Evolutionary conservation across 1,140 invertebrate genomes (phyloP).

Genomic region (Drosophila cardini): DNA sequence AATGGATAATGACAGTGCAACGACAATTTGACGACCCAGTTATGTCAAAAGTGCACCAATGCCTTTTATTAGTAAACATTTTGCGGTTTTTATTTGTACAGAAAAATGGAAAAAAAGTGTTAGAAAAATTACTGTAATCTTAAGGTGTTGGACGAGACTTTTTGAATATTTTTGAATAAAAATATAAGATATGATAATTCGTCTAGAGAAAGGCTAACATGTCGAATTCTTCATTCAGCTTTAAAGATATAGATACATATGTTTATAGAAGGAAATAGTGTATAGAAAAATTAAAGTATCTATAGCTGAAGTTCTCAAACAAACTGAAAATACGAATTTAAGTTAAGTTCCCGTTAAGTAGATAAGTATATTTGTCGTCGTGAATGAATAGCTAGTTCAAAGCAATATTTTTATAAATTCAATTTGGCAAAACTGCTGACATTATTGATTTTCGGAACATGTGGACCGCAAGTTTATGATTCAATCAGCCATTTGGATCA

Average conservation of each 20-base stretch:
- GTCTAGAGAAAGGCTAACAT: no score
- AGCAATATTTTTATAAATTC: slow-evolving; percentile 18
- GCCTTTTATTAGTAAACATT: neutral
- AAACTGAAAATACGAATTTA: neutral
- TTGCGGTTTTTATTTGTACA: neutral
- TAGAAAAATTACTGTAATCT: neutral
- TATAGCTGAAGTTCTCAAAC: neutral
- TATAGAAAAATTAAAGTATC: neutral
- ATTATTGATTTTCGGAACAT: slow-evolving; percentile 13
- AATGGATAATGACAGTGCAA: slow-evolving; percentile 21
- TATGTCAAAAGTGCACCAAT: slow-evolving; percentile 7
- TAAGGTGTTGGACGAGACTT: neutral
- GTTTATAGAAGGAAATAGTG: no score
- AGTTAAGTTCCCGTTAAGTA: neutral
- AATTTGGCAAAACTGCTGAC: slow-evolving; percentile 16
- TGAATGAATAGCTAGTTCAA: neutral
- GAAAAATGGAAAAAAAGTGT: neutral
- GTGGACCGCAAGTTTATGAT: slow-evolving; percentile 35
- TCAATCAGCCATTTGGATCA: slow-evolving; percentile 61
- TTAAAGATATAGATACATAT: no score
- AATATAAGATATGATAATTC: no score
- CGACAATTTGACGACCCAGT: slow-evolving; percentile 27
- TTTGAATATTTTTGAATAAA: neutral
- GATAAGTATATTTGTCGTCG: neutral
- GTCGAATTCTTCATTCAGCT: no score